A percentile compares a stretch with the other conserved stretches of the same genome.
phyloP scores from a whole-genome alignment of 1,140 invertebrate species.

The Ptiloglossa arizonensis region DNA sequence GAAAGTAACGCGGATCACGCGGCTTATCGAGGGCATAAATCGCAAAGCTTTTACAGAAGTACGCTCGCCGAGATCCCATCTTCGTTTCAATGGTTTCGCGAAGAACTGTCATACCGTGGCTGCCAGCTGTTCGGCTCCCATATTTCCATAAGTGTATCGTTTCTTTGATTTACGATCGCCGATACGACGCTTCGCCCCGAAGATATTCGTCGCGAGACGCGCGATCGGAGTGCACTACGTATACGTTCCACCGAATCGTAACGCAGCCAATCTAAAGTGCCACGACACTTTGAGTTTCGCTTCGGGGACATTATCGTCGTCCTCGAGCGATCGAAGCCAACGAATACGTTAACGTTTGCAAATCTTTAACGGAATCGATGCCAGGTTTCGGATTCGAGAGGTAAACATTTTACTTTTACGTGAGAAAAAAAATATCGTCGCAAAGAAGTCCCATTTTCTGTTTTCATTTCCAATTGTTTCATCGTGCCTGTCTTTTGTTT shows the following conservation, averaged over 20 bases:
- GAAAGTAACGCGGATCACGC: background rate
- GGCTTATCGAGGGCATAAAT: conserved; percentile 22
- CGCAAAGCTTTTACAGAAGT: background rate
- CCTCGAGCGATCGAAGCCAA: background rate
- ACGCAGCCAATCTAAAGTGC: conserved; percentile 22
- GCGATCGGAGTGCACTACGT: background rate
- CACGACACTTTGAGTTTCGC: background rate
- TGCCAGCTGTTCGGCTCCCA: background rate
- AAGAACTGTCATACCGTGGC: background rate
- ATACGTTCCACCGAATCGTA: conserved; percentile 16
- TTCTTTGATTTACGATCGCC: conserved; percentile 16
- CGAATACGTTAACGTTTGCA: background rate
- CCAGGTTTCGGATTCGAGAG: too few species aligned
- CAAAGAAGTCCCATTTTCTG: too few species aligned
- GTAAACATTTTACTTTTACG: too few species aligned
- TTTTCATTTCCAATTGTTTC: too few species aligned
- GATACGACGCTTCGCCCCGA: conserved; percentile 10
- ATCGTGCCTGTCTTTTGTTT: too few species aligned
- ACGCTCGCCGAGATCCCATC: background rate
- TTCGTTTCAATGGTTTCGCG: background rate
- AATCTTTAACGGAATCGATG: background rate
- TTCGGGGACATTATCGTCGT: background rate
- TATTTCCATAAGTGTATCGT: conserved; percentile 27
- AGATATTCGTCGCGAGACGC: background rate
- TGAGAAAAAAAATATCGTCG: too few species aligned